Base-by-base conservation (phyloP, 2,888 invertebrate species). In the Mimas tiliae region DNA sequence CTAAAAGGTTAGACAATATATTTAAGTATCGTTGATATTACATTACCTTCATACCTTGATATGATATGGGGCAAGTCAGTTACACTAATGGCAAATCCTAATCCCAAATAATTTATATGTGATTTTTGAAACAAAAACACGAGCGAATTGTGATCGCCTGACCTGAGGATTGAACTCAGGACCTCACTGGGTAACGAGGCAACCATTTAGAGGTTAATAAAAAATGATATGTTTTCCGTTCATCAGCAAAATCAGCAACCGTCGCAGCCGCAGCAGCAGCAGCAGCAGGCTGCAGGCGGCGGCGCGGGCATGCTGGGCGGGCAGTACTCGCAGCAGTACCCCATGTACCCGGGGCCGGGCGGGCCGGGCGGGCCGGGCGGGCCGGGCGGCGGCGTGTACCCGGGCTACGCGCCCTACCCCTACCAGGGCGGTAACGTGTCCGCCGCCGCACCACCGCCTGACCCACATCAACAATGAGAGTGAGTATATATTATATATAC, bases 401-500 rank as follows among this genome's bases (percentile, higher is more conserved):
- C 85, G 68, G 87, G 79, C 66, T 87, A 85, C 83, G 77, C 76
- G 72, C 83, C 82, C 42, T 86, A 86, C 82, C 80, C 80, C 7
- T 90, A 90, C 83, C 80, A 79, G 38, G 82, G 77, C 66, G 78
- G 80, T 47, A 71, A 71, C 45, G 68, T 74, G 68, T 71, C 79
- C 72, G 73, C 76, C 58, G 74, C 81, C 80, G 50, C 81, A 27
- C 27, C 27, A 4, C 27, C 27, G 68, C 82, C 80, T 16, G 86
- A 84, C 70, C 87, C 84, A 12, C 82, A 81, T 70, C 91, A 87
- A 67, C 88, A 90, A 91, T 88, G 74, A 85, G 74, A 76, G 80
- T 81, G 74, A 87, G 81, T 79, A 27, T 3, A 27, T 27, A 27
- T n/a, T 27, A 27, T 27, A 27, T 4, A 4, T 27, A 27, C 27